A percentile compares a stretch with the other conserved stretches of the same genome.
phyloP scores from a whole-genome alignment of 2,888 invertebrate species.

The Tetrapedia diversipes region DNA sequence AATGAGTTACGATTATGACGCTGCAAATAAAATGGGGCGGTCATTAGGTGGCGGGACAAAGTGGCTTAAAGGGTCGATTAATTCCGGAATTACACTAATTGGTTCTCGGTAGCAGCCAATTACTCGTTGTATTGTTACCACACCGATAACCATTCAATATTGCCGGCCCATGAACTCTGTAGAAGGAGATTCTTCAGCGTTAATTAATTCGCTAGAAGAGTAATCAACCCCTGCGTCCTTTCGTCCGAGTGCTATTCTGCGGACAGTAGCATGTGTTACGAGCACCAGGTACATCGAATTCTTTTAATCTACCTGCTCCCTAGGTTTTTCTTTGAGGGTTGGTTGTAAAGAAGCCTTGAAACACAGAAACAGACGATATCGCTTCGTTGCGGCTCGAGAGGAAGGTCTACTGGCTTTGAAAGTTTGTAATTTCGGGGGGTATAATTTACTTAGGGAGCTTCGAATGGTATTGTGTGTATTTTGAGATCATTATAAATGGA shows the following conservation, averaged over 20 bases:
- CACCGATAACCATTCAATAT: constrained; percentile 42
- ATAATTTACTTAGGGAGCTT: too few species aligned
- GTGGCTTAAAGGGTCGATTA: constrained; percentile 43
- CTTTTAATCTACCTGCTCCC: constrained; percentile 1
- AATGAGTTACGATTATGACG: constrained; percentile 32
- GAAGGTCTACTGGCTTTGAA: too few species aligned
- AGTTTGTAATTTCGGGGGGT: too few species aligned
- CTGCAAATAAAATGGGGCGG: constrained; percentile 28
- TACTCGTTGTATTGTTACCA: constrained; percentile 39
- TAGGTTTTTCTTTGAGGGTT: background rate
- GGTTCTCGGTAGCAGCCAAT: constrained; percentile 45
- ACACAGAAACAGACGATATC: too few species aligned
- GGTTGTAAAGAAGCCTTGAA: too few species aligned
- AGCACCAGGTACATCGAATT: background rate
- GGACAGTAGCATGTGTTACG: constrained; percentile 5
- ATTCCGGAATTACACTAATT: constrained; percentile 52
- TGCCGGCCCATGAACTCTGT: background rate
- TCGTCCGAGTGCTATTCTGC: constrained; percentile 5
- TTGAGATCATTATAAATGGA: too few species aligned
- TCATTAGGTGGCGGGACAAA: constrained; percentile 40
- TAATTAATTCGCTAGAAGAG: constrained; percentile 37
- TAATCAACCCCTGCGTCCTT: constrained; percentile 30
- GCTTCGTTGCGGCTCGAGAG: too few species aligned
- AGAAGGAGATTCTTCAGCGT: constrained; percentile 18
- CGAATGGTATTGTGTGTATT: too few species aligned